Evolutionary conservation across 2,888 invertebrate species (phyloP).

Genomic region (Sepiola atlantica): DNA sequence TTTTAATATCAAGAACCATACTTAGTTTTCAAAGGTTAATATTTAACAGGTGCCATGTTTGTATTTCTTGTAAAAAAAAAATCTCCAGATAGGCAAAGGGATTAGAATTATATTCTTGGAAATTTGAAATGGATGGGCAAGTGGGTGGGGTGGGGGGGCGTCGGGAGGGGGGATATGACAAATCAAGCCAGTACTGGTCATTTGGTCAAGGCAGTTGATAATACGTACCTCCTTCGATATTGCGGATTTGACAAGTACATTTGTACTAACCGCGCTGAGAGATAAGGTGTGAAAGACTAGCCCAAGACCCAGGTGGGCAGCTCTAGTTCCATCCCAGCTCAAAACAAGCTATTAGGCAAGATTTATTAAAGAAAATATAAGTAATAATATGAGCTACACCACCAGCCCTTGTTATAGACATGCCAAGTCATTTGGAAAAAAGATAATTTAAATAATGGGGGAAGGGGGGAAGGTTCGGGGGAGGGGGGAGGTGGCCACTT

Average conservation of each 20-base stretch:
- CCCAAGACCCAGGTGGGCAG: no score
- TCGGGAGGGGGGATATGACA: not conserved
- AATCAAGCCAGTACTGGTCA: not conserved
- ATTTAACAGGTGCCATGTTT: not conserved
- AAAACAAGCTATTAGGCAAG: not conserved
- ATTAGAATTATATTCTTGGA: not conserved
- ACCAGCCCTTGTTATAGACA: constrained; percentile 8
- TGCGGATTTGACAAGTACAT: not conserved
- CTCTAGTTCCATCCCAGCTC: not conserved
- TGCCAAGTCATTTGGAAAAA: not conserved
- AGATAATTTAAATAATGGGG: no score
- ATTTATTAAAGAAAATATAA: not conserved
- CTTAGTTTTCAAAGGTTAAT: not conserved
- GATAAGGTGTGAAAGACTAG: constrained; percentile 11
- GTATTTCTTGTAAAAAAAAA: not conserved
- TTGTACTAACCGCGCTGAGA: not conserved
- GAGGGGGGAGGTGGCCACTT: not conserved
- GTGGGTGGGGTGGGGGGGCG: not conserved
- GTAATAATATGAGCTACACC: constrained; percentile 3
- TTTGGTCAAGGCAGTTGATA: constrained; percentile 32
- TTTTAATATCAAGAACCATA: not conserved
- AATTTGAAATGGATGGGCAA: not conserved
- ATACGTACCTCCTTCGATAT: constrained; percentile 2
- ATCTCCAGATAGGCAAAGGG: not conserved
- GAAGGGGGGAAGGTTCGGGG: no score